These are phyloP conservation scores for Illadopsis cleaveri DNA, from an alignment of 2,113 vertebrate genomes.

Conservation along the genomic window DNA sequence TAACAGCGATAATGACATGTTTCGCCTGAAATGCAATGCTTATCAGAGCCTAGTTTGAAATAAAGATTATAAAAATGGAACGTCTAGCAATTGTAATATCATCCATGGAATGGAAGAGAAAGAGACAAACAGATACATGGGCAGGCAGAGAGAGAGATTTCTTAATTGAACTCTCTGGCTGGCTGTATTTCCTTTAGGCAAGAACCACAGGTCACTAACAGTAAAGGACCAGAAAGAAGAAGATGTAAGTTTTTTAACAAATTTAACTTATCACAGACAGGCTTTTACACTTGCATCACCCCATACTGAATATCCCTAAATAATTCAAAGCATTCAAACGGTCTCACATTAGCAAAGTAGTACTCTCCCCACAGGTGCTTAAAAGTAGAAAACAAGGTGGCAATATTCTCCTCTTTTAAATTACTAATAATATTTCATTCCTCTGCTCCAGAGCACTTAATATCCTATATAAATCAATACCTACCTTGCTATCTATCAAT, in stretches of 20 bases:
- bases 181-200: background rate
- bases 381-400: slow-evolving; percentile 1
- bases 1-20: slow-evolving; percentile 28
- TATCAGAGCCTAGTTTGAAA: slow-evolving; percentile 4
- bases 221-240: background rate
- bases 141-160: background rate
- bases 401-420: background rate
- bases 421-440: background rate
- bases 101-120: background rate
- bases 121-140: slow-evolving; percentile 7
- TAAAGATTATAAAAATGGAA: background rate
- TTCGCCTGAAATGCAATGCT: background rate
- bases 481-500: slow-evolving; percentile 1
- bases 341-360: background rate
- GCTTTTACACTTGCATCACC: background rate
- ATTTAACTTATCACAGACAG: background rate
- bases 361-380: background rate
- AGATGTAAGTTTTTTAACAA: background rate
- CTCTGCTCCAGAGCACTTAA: background rate
- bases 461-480: slow-evolving; percentile 21
- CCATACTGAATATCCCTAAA: slow-evolving; percentile 1
- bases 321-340: slow-evolving; percentile 16
- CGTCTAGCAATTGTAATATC: background rate
- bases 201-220: background rate
- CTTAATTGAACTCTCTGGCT: background rate